Base-by-base conservation (phyloP, 2,797 vertebrate species). In the Rallus crepitans region DNA sequence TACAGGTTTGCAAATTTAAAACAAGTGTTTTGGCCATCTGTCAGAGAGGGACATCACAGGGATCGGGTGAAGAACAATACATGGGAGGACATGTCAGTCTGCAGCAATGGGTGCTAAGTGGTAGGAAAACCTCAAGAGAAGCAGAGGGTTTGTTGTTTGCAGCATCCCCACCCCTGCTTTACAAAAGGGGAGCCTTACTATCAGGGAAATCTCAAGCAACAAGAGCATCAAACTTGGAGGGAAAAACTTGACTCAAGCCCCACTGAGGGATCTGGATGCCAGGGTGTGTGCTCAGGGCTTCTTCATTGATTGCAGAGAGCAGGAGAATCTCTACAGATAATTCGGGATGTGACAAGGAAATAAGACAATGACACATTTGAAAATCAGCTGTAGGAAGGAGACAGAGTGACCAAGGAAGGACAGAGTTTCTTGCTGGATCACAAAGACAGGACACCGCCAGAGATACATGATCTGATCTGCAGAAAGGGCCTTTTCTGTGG, bases 251-350 rank as follows among this genome's bases (percentile, higher is more conserved):
- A 65, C 15, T 25, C 61, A 52, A 47, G 9, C 3, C 31, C 23
- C 15, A 2, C 24, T 39, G 73, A 69, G n/a, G 15, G 23, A 2
- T 68, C 48, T 48, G 75, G 39, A 39, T 3, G 3, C 12, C 1
- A 2, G 7, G 28, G 8, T 1, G 4, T 11, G 2, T 39, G 35
- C 17, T 89, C 16, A 56, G 48, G 69, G 82, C 19, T 78, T 60
- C 56, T 55, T 35, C 48, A 28, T 25, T 0, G 0, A 33, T 47
- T 56, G 30, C 1, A 1, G 25, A 86, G 56, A 81, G 20, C 21
- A 72, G 28, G 19, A 25, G 7, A 87, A 60, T 17, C 48, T 80
- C 68, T 48, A 48, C 59, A 73, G 57, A 13, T 40, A 61, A 77
- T 73, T 63, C n/a, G 8, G 33, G 45, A 56, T 40, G 56, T 63